Evolutionary conservation across 2,888 invertebrate genomes (phyloP).

Genomic region (Danaus chrysippus): DNA sequence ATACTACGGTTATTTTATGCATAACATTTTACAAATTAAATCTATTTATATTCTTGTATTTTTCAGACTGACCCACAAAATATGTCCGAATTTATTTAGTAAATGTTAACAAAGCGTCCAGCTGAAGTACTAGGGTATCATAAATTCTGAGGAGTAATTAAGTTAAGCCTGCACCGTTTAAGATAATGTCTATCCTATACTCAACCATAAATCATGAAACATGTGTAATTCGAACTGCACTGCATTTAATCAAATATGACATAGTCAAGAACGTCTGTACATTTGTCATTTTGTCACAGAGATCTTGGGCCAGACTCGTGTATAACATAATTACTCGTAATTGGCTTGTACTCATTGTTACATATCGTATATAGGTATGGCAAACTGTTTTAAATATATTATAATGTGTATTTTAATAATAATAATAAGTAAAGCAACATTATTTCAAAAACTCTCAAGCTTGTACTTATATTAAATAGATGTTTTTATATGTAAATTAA

Average conservation of each 20-base stretch:
- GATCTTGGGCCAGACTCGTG: neutral
- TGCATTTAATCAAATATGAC: conserved; percentile 35
- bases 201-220: conserved; percentile 14
- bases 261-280: conserved; percentile 30
- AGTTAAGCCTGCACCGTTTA: conserved; percentile 7
- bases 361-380: too few relatives aligned
- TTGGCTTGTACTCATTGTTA: too few relatives aligned
- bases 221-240: conserved; percentile 16
- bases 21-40: conserved; percentile 8
- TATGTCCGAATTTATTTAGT: neutral
- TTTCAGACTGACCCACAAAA: neutral
- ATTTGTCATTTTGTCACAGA: conserved; percentile 25
- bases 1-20: neutral
- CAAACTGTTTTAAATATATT: too few relatives aligned
- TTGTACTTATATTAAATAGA: too few relatives aligned
- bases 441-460: too few relatives aligned
- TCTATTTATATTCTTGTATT: neutral
- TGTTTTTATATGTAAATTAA: too few relatives aligned
- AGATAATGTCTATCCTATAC: conserved; percentile 8
- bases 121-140: conserved; percentile 1
- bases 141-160: conserved; percentile 7
- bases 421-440: too few relatives aligned
- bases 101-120: neutral
- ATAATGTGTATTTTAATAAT: too few relatives aligned
- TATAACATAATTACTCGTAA: too few relatives aligned